A percentile compares a stretch with the other conserved stretches of the same genome.
phyloP scores from a whole-genome alignment of 2,113 vertebrate species.

The Oceanodroma tethys region DNA sequence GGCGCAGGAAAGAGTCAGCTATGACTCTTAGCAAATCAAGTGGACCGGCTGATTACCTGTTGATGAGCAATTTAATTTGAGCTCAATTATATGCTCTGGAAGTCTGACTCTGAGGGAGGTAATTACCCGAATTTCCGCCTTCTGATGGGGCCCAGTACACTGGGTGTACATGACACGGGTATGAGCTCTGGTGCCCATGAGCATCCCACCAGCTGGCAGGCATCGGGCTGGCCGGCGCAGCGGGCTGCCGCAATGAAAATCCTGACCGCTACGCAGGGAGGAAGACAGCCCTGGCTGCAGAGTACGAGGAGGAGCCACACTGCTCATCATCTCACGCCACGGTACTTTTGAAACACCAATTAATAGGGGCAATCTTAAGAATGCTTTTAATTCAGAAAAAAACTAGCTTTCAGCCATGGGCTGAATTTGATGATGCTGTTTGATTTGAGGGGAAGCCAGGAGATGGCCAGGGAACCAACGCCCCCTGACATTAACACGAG shows the following conservation, averaged over 20 bases:
- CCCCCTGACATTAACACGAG: background rate
- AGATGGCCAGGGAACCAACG: background rate
- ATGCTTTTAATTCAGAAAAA: background rate
- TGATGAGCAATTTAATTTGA: constrained; percentile 18
- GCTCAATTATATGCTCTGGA: background rate
- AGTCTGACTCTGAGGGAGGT: background rate
- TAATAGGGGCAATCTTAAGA: background rate
- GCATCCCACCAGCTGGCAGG: background rate
- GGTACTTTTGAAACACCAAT: background rate
- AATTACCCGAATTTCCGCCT: background rate
- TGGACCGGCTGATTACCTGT: background rate
- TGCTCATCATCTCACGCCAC: background rate
- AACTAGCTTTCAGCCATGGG: background rate
- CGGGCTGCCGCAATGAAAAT: background rate
- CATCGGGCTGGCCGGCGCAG: background rate
- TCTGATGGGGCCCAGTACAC: background rate
- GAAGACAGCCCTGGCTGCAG: background rate
- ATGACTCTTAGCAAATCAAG: background rate
- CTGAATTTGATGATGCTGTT: background rate
- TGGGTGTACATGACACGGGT: background rate
- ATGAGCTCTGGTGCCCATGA: background rate
- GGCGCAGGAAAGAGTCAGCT: background rate
- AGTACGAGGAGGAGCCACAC: rapidly evolving
- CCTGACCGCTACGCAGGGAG: background rate
- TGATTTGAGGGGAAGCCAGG: background rate